These are phyloP conservation scores for Phyllostomus discolor DNA, from an alignment of 2,113 vertebrate species.

Conservation along the genomic window DNA sequence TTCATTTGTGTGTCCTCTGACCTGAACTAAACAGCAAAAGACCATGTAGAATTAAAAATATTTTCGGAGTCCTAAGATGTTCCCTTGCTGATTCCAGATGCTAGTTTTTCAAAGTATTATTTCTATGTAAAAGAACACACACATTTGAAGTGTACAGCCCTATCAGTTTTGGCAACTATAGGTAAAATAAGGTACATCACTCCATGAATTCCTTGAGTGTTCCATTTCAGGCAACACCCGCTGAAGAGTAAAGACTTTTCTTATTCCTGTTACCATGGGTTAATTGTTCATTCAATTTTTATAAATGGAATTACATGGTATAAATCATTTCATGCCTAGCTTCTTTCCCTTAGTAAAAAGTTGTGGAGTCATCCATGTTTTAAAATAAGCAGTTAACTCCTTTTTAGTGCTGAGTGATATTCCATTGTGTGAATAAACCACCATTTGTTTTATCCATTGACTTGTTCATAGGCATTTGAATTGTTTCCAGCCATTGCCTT, in stretches of 20 bases:
- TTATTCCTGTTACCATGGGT: neutral
- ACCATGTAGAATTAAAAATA: neutral
- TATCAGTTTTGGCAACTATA: neutral
- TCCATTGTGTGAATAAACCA: neutral
- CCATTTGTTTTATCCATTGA: neutral
- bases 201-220: neutral
- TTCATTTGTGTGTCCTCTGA: neutral
- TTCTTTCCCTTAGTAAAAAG: neutral
- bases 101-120: slow-evolving; percentile 26
- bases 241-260: neutral
- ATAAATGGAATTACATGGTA: neutral
- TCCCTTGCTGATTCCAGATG: neutral
- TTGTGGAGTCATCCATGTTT: neutral
- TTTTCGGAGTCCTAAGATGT: neutral
- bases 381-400: neutral
- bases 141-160: neutral
- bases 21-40: neutral
- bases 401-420: neutral
- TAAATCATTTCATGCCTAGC: neutral
- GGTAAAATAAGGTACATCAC: neutral
- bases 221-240: neutral
- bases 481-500: neutral
- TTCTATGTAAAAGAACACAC: neutral
- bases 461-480: neutral
- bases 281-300: neutral